phyloP scores from a whole-genome alignment of 1,140 invertebrate species.

The Nasonia giraulti region DNA sequence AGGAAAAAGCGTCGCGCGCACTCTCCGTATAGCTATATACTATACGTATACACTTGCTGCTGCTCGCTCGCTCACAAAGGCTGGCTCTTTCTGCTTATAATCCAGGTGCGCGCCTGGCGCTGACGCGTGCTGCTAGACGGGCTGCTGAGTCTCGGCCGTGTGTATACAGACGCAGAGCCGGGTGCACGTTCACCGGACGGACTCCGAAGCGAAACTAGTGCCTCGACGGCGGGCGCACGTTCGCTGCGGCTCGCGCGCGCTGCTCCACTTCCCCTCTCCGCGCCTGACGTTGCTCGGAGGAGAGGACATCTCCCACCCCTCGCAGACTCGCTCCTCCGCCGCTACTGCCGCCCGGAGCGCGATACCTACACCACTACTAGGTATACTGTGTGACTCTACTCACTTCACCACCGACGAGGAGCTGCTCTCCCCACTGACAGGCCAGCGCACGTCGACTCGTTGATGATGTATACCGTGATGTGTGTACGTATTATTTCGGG shows the following conservation, averaged over 20 bases:
- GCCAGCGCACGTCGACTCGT: too few relatives aligned
- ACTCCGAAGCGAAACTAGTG: constrained; percentile 59
- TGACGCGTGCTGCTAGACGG: neutral
- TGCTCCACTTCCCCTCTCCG: constrained; percentile 50
- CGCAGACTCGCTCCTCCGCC: constrained; percentile 42
- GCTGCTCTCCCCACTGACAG: too few relatives aligned
- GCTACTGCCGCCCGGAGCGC: constrained; percentile 4
- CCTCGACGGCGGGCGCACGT: constrained; percentile 54
- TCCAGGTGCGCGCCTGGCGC: neutral
- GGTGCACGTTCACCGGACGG: constrained; percentile 55
- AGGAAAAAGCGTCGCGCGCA: neutral
- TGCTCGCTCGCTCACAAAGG: constrained; percentile 9
- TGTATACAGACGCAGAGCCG: neutral
- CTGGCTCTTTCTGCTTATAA: neutral
- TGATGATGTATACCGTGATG: too few relatives aligned
- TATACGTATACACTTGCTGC: neutral
- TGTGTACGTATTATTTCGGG: too few relatives aligned
- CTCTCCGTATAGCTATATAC: neutral
- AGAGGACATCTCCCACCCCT: too few relatives aligned
- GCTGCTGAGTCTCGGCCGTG: neutral
- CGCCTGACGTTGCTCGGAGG: neutral
- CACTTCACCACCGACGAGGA: neutral
- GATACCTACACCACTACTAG: neutral
- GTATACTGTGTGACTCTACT: neutral
- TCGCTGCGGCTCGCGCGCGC: constrained; percentile 28